These are phyloP conservation scores for Pyrrhia umbra DNA, from an alignment of 2,888 invertebrate species.

Conservation along the genomic window DNA sequence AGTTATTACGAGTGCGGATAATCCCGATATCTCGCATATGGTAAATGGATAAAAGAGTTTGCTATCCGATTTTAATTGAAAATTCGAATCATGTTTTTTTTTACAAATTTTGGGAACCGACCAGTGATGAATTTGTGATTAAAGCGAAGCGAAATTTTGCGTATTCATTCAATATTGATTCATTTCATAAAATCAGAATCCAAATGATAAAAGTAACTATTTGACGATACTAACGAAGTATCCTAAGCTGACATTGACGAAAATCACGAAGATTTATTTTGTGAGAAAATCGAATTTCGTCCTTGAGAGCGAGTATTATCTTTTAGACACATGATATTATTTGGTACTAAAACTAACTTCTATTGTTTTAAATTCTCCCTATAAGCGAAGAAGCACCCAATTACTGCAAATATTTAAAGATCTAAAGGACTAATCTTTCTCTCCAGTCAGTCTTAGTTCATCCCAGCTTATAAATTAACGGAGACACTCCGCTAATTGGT, in stretches of 20 bases:
- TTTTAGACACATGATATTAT: no score
- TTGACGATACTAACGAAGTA: constrained; percentile 54
- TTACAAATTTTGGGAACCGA: constrained; percentile 16
- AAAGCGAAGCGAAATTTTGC: constrained; percentile 26
- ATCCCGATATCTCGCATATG: constrained; percentile 33
- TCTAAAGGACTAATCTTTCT: constrained; percentile 50
- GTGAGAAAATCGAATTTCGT: constrained; percentile 20
- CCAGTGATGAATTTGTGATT: constrained; percentile 33
- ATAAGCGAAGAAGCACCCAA: not conserved
- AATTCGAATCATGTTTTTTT: constrained; percentile 33
- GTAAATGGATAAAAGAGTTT: constrained; percentile 29
- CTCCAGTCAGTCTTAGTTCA: constrained; percentile 62
- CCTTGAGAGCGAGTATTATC: constrained; percentile 8
- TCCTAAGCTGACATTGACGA: constrained; percentile 14
- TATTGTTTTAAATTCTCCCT: not conserved
- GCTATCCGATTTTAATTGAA: constrained; percentile 43
- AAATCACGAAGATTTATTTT: constrained; percentile 35
- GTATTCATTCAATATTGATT: constrained; percentile 42
- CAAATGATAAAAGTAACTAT: constrained; percentile 56
- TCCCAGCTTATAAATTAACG: constrained; percentile 77
- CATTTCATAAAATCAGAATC: constrained; percentile 41
- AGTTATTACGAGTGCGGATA: constrained; percentile 28
- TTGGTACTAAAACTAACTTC: no score
- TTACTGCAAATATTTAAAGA: not conserved
- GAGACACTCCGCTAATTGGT: constrained; percentile 82